These are phyloP conservation scores for Perca schrenkii DNA, from an alignment of 2,113 vertebrate genomes.

Conservation along the genomic window DNA sequence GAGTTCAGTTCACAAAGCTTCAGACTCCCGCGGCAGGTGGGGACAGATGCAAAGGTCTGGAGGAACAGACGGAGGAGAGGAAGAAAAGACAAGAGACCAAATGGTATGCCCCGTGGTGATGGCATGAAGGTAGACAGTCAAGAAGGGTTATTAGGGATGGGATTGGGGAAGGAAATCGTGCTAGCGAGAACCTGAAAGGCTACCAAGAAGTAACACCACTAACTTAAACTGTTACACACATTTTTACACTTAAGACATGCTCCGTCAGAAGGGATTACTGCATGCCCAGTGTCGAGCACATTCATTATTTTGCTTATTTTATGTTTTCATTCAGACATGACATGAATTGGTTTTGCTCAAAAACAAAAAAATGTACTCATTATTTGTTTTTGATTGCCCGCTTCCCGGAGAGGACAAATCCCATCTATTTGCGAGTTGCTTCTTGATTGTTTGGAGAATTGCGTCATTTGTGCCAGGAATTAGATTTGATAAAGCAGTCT, in stretches of 20 bases:
- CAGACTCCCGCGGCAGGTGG: constrained; percentile 46
- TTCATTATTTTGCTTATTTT: constrained; percentile 45
- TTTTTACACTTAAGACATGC: neutral
- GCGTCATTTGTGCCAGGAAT: constrained; percentile 46
- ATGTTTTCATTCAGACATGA: constrained; percentile 56
- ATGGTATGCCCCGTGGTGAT: constrained; percentile 57
- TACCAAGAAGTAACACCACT: constrained; percentile 13
- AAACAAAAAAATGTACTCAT: constrained; percentile 55
- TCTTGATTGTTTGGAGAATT: constrained; percentile 65
- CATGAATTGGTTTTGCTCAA: constrained; percentile 46
- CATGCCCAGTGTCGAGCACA: neutral
- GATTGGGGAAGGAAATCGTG: constrained; percentile 30
- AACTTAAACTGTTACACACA: constrained; percentile 26
- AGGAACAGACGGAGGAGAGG: constrained; percentile 55
- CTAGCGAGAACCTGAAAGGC: constrained; percentile 3
- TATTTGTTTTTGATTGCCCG: constrained; percentile 62
- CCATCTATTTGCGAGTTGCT: constrained; percentile 40
- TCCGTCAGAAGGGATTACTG: neutral
- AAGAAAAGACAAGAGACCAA: constrained; percentile 53
- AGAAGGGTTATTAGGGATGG: constrained; percentile 38
- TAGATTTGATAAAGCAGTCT: constrained; percentile 34
- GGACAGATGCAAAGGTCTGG: constrained; percentile 64
- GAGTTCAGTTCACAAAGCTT: constrained; percentile 28
- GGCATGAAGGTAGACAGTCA: constrained; percentile 52
- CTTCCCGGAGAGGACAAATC: constrained; percentile 42